Evolutionary conservation across 2,113 vertebrate genomes (phyloP).

Genomic region (Abramis brama): DNA sequence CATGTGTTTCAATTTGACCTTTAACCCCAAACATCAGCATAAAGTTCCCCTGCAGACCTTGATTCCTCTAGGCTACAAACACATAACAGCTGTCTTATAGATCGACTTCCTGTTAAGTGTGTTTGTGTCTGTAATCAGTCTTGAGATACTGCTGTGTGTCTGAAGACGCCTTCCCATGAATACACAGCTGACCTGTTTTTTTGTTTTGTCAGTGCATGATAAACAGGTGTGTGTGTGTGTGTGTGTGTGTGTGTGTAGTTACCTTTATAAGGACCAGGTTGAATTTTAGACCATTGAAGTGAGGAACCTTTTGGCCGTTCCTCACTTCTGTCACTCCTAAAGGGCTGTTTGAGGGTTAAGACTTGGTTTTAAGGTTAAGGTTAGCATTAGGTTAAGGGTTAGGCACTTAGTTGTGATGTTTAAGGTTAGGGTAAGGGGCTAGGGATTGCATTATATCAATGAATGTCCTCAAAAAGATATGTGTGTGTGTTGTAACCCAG

Average conservation of each 20-base stretch:
- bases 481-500: background rate
- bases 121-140: slow-evolving; percentile 15
- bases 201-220: slow-evolving; percentile 49
- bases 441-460: no score
- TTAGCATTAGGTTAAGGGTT: no score
- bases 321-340: no score
- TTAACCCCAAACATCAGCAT: background rate
- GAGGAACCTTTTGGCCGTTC: no score
- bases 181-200: slow-evolving; percentile 11
- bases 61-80: background rate
- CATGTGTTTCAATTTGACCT: background rate
- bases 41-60: background rate
- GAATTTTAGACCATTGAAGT: no score
- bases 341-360: no score
- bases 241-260: no score
- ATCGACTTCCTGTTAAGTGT: background rate
- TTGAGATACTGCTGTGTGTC: background rate
- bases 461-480: no score
- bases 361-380: no score
- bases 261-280: no score
- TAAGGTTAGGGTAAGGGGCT: no score
- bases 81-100: background rate
- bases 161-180: background rate
- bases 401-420: no score
- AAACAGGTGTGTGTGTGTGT: slow-evolving; percentile 28